Base-by-base conservation (phyloP, 1,140 invertebrate genomes). In the Scaptomyza montana region DNA sequence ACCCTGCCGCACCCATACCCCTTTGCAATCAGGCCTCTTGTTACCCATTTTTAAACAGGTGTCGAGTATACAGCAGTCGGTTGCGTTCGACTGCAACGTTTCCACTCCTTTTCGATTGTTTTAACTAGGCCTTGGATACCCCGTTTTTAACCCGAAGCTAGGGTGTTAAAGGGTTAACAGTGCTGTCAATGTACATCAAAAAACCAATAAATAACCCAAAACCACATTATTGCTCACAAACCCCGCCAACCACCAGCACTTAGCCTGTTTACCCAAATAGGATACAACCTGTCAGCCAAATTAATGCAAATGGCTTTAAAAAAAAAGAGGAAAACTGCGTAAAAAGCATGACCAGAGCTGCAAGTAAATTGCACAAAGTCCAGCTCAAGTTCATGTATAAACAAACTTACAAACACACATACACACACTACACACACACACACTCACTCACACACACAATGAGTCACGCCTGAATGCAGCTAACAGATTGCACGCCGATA, bases 401-500 rank as follows among this genome's bases (percentile, higher is more conserved):
- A 63, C 60, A 63, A 21, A 63, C 60, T 50, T 28, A 53, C 10
- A 53, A 28, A 9, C n/a, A 12, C 47, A 36, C 41, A 3, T n/a
- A n/a, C n/a, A n/a, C n/a, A n/a, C n/a, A n/a, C n/a, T n/a, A n/a
- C 16, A 16, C 16, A 1, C 16, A 16, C 16, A 16, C 16, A 16
- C 16, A 12, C 16, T 50, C 19, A 43, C 45, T 46, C 36, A 45
- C 21, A 16, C 28, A 45, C 9, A 21, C 5, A 43, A 12, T n/a
- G 36, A 56, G 54, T 74, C 66, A 84, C 64, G 84, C 76, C 70
- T 77, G 53, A 87, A 89, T 84, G 77, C 77, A 80, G 65, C 10
- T 49, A 54, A 67, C 65, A 87, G 84, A 89, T 87, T 89, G 84
- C 84, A 77, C 72, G 62, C 78, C 69, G 66, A 74, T 82, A 82